These are phyloP conservation scores for Leptestheria dahalacensis DNA, from an alignment of 1,140 invertebrate genomes.

Conservation along the genomic window DNA sequence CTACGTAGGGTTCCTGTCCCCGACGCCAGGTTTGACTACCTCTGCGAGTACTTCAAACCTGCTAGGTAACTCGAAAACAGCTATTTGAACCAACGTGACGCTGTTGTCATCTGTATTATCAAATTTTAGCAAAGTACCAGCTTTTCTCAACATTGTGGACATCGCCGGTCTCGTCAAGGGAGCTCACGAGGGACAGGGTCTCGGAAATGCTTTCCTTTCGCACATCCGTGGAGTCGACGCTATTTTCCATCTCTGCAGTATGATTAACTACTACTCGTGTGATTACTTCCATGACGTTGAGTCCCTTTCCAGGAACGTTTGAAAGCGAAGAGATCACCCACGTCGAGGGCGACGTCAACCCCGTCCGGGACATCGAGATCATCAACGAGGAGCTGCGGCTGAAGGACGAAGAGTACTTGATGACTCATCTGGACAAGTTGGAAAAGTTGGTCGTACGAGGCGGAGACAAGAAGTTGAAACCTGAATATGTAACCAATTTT, in stretches of 20 bases:
- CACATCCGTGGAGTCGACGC: conserved; percentile 98
- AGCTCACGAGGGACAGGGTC: conserved; percentile 90
- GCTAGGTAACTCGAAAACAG: no score
- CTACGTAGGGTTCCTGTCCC: conserved; percentile 95
- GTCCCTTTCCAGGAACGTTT: conserved; percentile 67
- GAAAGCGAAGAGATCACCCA: conserved; percentile 97
- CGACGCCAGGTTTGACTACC: conserved; percentile 82
- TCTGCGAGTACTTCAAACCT: conserved; percentile 89
- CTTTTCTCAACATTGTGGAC: conserved; percentile 85
- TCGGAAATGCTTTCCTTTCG: conserved; percentile 96
- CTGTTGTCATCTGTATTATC: conserved; percentile 2
- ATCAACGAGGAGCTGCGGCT: conserved; percentile 88
- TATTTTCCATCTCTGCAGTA: conserved; percentile 94
- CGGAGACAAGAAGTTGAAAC: conserved; percentile 89
- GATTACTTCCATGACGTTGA: neutral
- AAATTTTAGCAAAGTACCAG: conserved; percentile 77
- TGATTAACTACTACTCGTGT: conserved; percentile 32
- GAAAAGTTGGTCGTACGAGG: conserved; percentile 75
- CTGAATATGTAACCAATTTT: conserved; percentile 63
- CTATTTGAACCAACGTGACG: neutral
- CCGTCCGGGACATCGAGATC: conserved; percentile 88
- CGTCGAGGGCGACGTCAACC: conserved; percentile 95
- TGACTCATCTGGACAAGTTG: conserved; percentile 65
- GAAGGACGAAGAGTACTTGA: conserved; percentile 81
- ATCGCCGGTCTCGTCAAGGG: conserved; percentile 98